A percentile compares a stretch with the other conserved stretches of the same genome.
These are phyloP conservation scores for Polietes domitor DNA, from an alignment of 2,888 invertebrate species.

Conservation along the genomic window DNA sequence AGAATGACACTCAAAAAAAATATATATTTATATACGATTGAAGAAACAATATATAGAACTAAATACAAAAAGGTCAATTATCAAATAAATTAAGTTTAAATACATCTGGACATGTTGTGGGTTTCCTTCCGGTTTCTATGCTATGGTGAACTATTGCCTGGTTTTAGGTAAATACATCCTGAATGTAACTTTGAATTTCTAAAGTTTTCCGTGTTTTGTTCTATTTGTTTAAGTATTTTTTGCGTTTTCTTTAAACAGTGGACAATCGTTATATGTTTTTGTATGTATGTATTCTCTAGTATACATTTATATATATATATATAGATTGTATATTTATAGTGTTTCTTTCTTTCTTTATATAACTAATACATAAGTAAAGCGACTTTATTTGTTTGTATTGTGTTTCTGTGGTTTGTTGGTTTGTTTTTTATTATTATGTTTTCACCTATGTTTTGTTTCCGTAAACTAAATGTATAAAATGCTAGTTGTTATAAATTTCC, in stretches of 20 bases:
- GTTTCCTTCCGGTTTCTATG: conserved; percentile 6
- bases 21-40: background rate
- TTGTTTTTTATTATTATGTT: conserved; percentile 9
- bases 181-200: conserved; percentile 43
- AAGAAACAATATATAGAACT: conserved; percentile 16
- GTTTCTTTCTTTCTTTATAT: conserved; percentile 18
- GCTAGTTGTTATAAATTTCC: background rate
- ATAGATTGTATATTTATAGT: conserved; percentile 37
- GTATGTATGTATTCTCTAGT: conserved; percentile 33
- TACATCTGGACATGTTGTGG: background rate
- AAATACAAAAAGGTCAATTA: conserved; percentile 16
- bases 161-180: conserved; percentile 15
- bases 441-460: background rate
- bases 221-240: conserved; percentile 43
- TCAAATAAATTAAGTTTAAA: background rate
- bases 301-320: conserved; percentile 49
- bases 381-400: conserved; percentile 48
- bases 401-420: background rate
- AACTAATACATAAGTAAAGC: conserved; percentile 48
- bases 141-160: conserved; percentile 22
- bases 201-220: conserved; percentile 32
- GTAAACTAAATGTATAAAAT: conserved; percentile 37
- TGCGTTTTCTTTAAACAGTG: conserved; percentile 37
- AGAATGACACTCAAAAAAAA: conserved; percentile 31
- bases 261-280: conserved; percentile 55